Conservation (phyloP, 2,888 invertebrate genomes). For the Calameuta idolon region DNA sequence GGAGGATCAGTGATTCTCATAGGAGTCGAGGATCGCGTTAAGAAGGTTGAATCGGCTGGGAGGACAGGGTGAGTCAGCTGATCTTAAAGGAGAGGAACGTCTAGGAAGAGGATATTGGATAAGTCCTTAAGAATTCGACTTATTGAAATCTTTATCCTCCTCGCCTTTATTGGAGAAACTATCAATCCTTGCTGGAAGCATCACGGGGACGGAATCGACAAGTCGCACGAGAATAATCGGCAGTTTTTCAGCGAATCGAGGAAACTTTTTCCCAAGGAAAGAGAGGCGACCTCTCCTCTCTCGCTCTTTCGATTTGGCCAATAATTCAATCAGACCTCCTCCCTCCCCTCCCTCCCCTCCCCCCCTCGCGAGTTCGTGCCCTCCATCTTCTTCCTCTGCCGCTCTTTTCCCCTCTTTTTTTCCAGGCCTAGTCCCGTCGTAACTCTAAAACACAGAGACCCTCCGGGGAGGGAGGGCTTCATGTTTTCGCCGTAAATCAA, state of each 20-base stretch:
- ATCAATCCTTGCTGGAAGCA: background rate
- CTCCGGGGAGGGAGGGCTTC: constrained; percentile 20
- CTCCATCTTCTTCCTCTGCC: background rate
- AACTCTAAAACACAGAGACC: constrained; percentile 30
- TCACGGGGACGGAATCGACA: background rate
- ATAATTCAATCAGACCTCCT: constrained; percentile 40
- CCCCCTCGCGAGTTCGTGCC: background rate
- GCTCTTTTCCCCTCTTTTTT: constrained; percentile 8
- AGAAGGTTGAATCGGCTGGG: background rate
- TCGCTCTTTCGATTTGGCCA: constrained; percentile 23
- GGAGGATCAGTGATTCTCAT: constrained; percentile 32
- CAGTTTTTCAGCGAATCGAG: constrained; percentile 28
- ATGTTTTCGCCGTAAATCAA: constrained; percentile 39
- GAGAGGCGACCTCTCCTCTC: constrained; percentile 11
- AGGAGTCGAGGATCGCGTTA: background rate
- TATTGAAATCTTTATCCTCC: background rate
- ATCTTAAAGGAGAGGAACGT: background rate
- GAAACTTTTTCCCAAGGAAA: constrained; percentile 34
- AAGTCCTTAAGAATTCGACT: background rate
- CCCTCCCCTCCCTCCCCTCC: constrained; percentile 19
- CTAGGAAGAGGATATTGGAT: background rate
- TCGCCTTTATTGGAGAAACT: background rate
- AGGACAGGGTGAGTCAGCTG: constrained; percentile 4
- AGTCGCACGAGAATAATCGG: constrained; percentile 30
- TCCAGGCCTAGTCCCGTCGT: constrained; percentile 25